A percentile compares a stretch with the other conserved stretches of the same genome.
Evolutionary conservation across 2,888 invertebrate genomes (phyloP).

Genomic region (Andrena camellia): DNA sequence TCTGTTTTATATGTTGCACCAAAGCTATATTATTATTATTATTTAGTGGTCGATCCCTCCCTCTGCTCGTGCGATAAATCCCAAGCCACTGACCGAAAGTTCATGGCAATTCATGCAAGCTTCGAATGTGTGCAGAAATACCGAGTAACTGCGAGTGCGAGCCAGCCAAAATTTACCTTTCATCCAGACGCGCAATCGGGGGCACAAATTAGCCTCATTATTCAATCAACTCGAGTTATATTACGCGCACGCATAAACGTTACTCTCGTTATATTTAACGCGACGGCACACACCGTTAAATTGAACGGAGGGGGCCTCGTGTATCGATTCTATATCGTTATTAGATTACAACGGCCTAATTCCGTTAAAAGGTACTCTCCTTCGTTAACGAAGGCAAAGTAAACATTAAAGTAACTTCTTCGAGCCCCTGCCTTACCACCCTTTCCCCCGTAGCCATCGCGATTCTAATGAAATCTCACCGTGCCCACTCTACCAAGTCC

Average conservation of each 20-base stretch:
- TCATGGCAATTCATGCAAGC: slow-evolving; percentile 44
- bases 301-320: slow-evolving; percentile 7
- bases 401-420: slow-evolving; percentile 46
- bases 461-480: slow-evolving; percentile 44
- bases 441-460: background rate
- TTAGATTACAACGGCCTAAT: slow-evolving; percentile 53
- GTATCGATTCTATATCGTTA: slow-evolving; percentile 55
- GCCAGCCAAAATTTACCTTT: slow-evolving; percentile 46
- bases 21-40: too few species aligned
- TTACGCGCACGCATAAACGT: slow-evolving; percentile 46
- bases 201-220: slow-evolving; percentile 49
- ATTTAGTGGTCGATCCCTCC: background rate
- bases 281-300: slow-evolving; percentile 37
- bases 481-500: background rate
- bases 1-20: too few species aligned
- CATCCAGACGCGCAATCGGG: slow-evolving; percentile 36
- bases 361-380: slow-evolving; percentile 50
- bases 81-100: slow-evolving; percentile 21
- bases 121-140: slow-evolving; percentile 16
- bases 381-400: slow-evolving; percentile 52
- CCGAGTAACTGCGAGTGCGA: slow-evolving; percentile 18
- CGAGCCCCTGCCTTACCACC: background rate
- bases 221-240: slow-evolving; percentile 49
- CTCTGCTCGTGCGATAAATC: slow-evolving; percentile 29
- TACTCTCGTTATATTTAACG: slow-evolving; percentile 44